A percentile compares a stretch with the other conserved stretches of the same genome.
Evolutionary conservation across 2,797 vertebrate genomes (phyloP).

Genomic region (Todus mexicanus): DNA sequence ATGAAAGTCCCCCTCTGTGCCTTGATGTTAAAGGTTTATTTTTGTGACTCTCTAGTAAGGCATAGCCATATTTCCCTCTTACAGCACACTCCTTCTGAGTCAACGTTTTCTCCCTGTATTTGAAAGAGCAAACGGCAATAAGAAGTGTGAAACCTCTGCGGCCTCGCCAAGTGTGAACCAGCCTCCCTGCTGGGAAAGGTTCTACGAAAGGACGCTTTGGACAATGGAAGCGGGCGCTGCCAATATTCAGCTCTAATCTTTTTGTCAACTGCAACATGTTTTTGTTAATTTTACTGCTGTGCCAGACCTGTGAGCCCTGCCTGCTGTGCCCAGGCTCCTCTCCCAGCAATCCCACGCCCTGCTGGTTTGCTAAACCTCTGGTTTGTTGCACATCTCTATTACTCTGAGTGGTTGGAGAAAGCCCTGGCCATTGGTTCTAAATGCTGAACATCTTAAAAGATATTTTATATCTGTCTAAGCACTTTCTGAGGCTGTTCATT

Average conservation of each 20-base stretch:
- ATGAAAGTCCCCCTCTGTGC: neutral
- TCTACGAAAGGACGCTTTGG: slow-evolving; percentile 20
- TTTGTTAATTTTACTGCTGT: neutral
- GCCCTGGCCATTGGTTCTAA: neutral
- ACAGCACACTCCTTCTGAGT: neutral
- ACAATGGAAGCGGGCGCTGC: slow-evolving; percentile 2
- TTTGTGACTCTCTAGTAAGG: neutral
- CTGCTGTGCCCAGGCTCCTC: slow-evolving; percentile 10
- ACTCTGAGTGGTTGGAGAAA: neutral
- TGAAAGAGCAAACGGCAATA: neutral
- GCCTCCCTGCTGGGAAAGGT: slow-evolving; percentile 11
- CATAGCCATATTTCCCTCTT: neutral
- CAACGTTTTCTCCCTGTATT: neutral
- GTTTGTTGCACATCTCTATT: neutral
- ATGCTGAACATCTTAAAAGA: neutral
- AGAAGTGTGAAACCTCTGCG: neutral
- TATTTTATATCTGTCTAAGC: neutral
- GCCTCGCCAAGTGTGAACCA: neutral
- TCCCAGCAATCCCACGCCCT: neutral
- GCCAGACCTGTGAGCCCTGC: neutral
- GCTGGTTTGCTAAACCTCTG: neutral
- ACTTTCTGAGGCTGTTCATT: neutral
- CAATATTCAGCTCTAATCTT: neutral
- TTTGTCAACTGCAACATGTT: neutral
- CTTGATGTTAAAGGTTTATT: neutral